Base-by-base conservation (phyloP, 2,888 invertebrate genomes). In the Acanthosepion esculentum region DNA sequence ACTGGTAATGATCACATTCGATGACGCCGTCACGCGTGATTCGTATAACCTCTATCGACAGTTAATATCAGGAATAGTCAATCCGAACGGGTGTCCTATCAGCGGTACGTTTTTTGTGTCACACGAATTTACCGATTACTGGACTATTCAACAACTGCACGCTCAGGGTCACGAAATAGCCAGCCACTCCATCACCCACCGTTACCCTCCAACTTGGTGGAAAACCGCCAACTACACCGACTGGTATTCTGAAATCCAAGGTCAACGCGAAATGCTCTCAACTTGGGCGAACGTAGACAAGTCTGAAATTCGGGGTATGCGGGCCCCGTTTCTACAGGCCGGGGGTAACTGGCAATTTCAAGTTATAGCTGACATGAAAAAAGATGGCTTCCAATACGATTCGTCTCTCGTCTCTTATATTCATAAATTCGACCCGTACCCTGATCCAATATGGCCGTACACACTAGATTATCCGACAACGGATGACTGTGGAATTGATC, bases 121-220 rank as follows among this genome's bases (percentile, higher is more conserved):
- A 94, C 99, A 99, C 97, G 99, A 99, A 98, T 99, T 99, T 99
- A 99, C 99, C 95, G 99, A 99, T 98, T 99, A 99, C 98, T 98
- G 99, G 98, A 99, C 99, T 98, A 99, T 99, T 95, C 99, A 99
- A 98, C 99, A 99, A 98, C 98, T 99, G 95, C 99, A 99, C 98
- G 98, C 99, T 96, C 98, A 98, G 97, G 99, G 99, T 97, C 99
- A 99, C 97, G 99, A 99, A 98, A 98, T 99, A 98, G 99, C 99
- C 96, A 99, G 99, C 96, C 99, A 99, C 98, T 99, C 99, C 96
- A 98, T 99, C 97, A 97, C 97, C 0, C 96, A 96, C 95, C 95
- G 96, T 15, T 95, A 95, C 26, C 96, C 96, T 0, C 95, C 96
- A n/a, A 95, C 95, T 12, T 96, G 95, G 95, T 98, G 98, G 96